phyloP scores from a whole-genome alignment of 2,888 invertebrate genomes.

The Drosophila pseudotakahashii region DNA sequence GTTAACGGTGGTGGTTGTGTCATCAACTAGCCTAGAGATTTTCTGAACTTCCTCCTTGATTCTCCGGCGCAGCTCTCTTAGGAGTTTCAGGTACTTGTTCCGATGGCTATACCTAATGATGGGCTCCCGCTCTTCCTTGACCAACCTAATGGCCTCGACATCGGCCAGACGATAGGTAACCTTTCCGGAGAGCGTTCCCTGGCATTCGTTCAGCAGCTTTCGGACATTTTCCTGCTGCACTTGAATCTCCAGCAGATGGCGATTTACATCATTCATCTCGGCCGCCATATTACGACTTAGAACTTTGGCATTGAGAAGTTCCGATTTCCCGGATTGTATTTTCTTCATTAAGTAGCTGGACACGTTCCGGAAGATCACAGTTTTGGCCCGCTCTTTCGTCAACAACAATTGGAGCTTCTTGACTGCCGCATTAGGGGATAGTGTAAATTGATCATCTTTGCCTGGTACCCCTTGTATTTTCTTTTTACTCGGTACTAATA shows the following conservation, averaged over 20 bases:
- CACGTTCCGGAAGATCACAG: not conserved
- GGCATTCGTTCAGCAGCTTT: not conserved
- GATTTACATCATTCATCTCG: not conserved
- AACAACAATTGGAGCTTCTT: not conserved
- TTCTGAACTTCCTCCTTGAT: not conserved
- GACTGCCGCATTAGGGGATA: not conserved
- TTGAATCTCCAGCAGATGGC: not conserved
- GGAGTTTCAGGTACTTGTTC: not conserved
- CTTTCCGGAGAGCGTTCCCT: not conserved
- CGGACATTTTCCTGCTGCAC: not conserved
- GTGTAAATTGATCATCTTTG: no score
- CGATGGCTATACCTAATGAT: not conserved
- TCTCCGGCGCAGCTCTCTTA: not conserved
- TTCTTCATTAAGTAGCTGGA: not conserved
- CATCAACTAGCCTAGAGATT: not conserved
- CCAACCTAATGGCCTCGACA: not conserved
- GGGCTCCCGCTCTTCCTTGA: not conserved
- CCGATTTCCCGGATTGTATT: not conserved
- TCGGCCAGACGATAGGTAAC: not conserved
- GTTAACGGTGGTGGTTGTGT: not conserved
- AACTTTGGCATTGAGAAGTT: not conserved
- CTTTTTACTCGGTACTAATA: not conserved
- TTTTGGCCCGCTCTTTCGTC: not conserved
- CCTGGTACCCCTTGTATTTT: no score
- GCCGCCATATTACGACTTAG: not conserved